Percentiles rank a stretch among this genome's conserved stretches.
These are phyloP conservation scores for Neoaliturus tenellus DNA, from an alignment of 2,888 invertebrate species.

Conservation along the genomic window DNA sequence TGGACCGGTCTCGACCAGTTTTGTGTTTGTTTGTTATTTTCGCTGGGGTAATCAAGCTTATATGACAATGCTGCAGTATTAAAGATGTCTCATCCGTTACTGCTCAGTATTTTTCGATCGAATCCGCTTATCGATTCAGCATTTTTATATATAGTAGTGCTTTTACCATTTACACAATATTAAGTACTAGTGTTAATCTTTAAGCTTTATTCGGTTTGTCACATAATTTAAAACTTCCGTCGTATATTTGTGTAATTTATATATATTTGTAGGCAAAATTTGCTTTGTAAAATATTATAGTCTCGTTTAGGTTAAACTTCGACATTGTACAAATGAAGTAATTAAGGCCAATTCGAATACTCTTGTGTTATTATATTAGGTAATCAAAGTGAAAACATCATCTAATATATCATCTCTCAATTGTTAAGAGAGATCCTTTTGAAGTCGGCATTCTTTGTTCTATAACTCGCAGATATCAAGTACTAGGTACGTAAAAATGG, in stretches of 20 bases:
- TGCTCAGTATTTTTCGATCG: constrained; percentile 11
- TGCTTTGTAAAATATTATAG: constrained; percentile 22
- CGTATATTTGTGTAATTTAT: constrained; percentile 21
- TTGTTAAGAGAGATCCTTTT: not conserved
- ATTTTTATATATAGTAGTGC: not conserved
- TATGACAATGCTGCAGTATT: constrained; percentile 6
- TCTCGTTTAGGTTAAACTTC: constrained; percentile 13
- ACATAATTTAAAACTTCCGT: constrained; percentile 4
- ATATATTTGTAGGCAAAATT: constrained; percentile 32
- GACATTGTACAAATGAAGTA: constrained; percentile 5
- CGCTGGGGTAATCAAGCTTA: not conserved
- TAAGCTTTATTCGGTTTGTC: not conserved
- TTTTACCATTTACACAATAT: not conserved
- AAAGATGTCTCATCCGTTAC: not conserved
- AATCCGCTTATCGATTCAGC: not conserved
- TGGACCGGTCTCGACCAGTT: not conserved
- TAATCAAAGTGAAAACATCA: not conserved
- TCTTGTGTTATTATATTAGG: not conserved
- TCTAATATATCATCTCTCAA: not conserved
- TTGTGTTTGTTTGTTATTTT: not conserved
- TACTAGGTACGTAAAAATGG: no score
- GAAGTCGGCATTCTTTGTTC: not conserved
- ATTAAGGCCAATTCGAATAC: not conserved
- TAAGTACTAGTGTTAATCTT: not conserved
- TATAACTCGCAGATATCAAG: not conserved